A percentile compares a stretch with the other conserved stretches of the same genome.
Conservation (phyloP, 2,113 vertebrate genomes). For the Chionodraco myersi region DNA sequence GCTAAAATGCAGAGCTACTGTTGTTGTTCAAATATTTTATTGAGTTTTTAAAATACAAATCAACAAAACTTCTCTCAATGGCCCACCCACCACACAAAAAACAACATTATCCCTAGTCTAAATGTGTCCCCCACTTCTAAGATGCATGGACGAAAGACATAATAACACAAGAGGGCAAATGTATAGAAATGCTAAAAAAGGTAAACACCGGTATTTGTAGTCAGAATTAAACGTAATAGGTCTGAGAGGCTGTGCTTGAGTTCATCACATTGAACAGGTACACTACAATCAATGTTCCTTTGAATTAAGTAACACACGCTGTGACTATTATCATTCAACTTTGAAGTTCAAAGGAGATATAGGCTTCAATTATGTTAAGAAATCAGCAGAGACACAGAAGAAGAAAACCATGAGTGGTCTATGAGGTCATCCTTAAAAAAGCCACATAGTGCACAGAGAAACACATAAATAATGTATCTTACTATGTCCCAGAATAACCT, state of each 20-base stretch:
- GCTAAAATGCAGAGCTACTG: slow-evolving; percentile 9
- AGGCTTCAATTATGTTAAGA: slow-evolving; percentile 29
- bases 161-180: background rate
- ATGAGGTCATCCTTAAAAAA: slow-evolving; percentile 11
- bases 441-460: background rate
- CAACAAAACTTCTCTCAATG: background rate
- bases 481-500: slow-evolving; percentile 35
- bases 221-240: background rate
- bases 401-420: slow-evolving; percentile 15
- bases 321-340: background rate
- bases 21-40: background rate
- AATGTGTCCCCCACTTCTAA: no score
- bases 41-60: slow-evolving; percentile 15
- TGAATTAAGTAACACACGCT: slow-evolving; percentile 14
- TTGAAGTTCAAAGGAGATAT: slow-evolving; percentile 32
- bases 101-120: no score
- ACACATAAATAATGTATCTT: slow-evolving; percentile 14
- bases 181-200: background rate
- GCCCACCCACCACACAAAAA: no score
- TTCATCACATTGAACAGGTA: background rate
- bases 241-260: background rate
- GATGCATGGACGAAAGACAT: no score
- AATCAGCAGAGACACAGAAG: slow-evolving; percentile 15
- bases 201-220: background rate
- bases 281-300: background rate